A percentile compares a stretch with the other conserved stretches of the same genome.
phyloP scores from a whole-genome alignment of 2,797 vertebrate species.

The Erethizon dorsatum region DNA sequence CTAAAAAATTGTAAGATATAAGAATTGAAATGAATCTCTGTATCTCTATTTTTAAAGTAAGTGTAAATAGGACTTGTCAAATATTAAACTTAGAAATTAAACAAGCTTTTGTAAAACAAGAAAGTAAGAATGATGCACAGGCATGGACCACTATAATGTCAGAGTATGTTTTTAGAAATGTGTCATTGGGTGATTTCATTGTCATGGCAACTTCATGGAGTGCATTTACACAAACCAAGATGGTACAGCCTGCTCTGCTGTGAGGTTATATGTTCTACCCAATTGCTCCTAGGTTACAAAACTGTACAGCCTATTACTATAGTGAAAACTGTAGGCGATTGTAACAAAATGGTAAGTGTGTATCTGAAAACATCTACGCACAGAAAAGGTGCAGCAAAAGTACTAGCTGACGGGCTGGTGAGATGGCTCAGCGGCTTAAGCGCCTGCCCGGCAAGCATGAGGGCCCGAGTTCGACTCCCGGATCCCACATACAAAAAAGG shows the following conservation, averaged over 20 bases:
- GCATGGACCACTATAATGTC: neutral
- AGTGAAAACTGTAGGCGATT: neutral
- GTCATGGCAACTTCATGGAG: neutral
- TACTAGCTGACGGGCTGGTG: neutral
- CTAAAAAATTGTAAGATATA: conserved; percentile 26
- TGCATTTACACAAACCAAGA: neutral
- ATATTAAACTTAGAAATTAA: neutral
- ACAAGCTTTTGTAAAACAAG: neutral
- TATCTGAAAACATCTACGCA: neutral
- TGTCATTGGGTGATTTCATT: neutral
- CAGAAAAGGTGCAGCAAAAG: neutral
- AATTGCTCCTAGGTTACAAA: neutral
- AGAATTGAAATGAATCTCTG: neutral
- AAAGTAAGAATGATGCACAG: neutral
- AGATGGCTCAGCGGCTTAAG: no score
- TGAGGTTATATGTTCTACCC: neutral
- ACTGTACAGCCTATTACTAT: neutral
- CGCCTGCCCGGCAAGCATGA: no score
- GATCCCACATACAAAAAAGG: no score
- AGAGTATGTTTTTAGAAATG: neutral
- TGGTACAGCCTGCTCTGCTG: neutral
- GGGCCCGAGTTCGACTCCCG: no score
- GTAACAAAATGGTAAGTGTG: neutral
- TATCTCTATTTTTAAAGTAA: neutral
- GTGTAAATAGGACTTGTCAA: neutral